Conservation (phyloP, 2,888 invertebrate genomes). For the Cremastinae sp. region DNA sequence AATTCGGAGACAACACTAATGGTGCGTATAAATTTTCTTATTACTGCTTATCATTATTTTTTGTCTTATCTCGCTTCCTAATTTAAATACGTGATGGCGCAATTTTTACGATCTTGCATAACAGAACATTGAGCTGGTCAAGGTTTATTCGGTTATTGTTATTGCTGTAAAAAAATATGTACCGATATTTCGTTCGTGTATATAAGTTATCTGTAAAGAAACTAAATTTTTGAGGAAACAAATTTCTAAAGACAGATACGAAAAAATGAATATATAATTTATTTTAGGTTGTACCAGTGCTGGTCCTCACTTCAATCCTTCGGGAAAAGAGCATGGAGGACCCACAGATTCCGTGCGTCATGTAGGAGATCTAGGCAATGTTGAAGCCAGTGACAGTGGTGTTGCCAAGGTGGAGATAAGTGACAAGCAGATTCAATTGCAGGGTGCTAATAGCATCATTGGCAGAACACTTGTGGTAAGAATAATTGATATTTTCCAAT, state of each 20-base stretch:
- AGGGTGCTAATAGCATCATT: slow-evolving; percentile 88
- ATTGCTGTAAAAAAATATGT: background rate
- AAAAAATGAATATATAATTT: no score
- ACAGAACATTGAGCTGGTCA: no score
- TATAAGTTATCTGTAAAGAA: no score
- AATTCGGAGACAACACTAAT: slow-evolving; percentile 97
- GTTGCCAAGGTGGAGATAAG: slow-evolving; percentile 85
- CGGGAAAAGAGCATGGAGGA: slow-evolving; percentile 90
- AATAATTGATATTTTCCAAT: background rate
- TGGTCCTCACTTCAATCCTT: slow-evolving; percentile 96
- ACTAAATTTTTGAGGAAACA: no score
- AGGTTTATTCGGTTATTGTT: background rate
- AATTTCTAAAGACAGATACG: no score
- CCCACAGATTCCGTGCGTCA: slow-evolving; percentile 89
- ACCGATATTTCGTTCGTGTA: no score
- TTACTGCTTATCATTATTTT: background rate
- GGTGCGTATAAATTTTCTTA: slow-evolving; percentile 80
- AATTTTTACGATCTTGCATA: no score
- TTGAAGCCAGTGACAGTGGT: slow-evolving; percentile 84
- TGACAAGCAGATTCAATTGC: slow-evolving; percentile 85
- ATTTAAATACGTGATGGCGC: no score
- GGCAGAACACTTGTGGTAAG: slow-evolving; percentile 90
- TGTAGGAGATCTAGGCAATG: slow-evolving; percentile 95
- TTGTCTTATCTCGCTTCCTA: background rate
- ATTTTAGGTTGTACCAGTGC: slow-evolving; percentile 90